phyloP scores from a whole-genome alignment of 1,140 invertebrate species.

The Galendromus occidentalis region DNA sequence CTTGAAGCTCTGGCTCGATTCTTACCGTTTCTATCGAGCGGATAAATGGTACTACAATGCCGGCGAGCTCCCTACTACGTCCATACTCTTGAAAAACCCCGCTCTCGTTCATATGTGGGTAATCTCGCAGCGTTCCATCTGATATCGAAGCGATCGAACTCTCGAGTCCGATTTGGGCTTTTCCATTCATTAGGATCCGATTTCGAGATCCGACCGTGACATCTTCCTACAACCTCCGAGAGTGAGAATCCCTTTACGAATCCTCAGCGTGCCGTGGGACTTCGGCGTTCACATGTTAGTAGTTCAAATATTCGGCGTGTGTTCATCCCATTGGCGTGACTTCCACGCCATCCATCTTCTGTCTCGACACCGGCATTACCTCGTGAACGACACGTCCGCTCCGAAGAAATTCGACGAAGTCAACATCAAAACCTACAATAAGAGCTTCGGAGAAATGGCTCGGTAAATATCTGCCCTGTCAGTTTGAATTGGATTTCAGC shows the following conservation, averaged over 20 bases:
- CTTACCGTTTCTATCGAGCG: conserved; percentile 22
- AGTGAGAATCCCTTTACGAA: neutral
- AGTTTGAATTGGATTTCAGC: neutral
- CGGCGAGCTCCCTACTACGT: conserved; percentile 23
- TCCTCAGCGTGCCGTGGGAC: conserved; percentile 18
- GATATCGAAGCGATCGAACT: neutral
- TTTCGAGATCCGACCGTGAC: neutral
- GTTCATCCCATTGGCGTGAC: conserved; percentile 19
- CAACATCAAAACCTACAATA: conserved; percentile 24
- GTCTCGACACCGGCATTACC: conserved; percentile 22
- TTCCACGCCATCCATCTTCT: conserved; percentile 24
- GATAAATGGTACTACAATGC: conserved; percentile 25
- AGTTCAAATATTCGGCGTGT: conserved; percentile 19
- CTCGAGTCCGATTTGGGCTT: neutral
- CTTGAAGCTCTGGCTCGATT: conserved; percentile 22
- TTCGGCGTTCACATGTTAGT: conserved; percentile 24
- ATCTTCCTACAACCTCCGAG: too few relatives aligned
- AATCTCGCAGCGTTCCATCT: neutral
- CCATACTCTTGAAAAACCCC: conserved; percentile 20
- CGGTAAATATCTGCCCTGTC: conserved; percentile 11
- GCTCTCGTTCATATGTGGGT: conserved; percentile 21
- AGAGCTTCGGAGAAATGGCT: conserved; percentile 26
- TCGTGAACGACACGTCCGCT: conserved; percentile 16
- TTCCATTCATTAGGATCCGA: neutral
- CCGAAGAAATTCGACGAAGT: conserved; percentile 22